Conservation (phyloP, 2,888 invertebrate genomes). For the Nomada flava region DNA sequence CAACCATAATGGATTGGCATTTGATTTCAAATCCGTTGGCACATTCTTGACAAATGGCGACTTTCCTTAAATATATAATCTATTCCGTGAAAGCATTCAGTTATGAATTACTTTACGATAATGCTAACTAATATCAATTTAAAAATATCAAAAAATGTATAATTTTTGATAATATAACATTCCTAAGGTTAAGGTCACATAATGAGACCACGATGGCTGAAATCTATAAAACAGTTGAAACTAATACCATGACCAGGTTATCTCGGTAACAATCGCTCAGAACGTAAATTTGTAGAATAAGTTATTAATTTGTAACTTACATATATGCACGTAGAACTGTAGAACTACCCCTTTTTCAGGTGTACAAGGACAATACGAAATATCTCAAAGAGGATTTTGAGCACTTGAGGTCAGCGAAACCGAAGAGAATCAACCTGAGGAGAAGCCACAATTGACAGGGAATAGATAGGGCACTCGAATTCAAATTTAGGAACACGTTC, state of each 20-base stretch:
- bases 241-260: conserved; percentile 18
- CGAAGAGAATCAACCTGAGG: conserved; percentile 68
- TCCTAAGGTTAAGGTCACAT: conserved; percentile 78
- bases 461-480: conserved; percentile 61
- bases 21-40: conserved; percentile 55
- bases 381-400: conserved; percentile 78
- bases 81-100: conserved; percentile 7
- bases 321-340: conserved; percentile 79
- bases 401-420: conserved; percentile 78
- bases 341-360: conserved; percentile 78
- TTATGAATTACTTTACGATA: conserved; percentile 2
- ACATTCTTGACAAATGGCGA: conserved; percentile 53
- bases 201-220: conserved; percentile 78
- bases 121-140: background rate
- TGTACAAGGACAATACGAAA: conserved; percentile 72
- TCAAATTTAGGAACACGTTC: conserved; percentile 31
- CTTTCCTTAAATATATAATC: conserved; percentile 38
- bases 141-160: background rate
- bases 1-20: conserved; percentile 50
- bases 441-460: conserved; percentile 60
- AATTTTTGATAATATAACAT: conserved; percentile 44
- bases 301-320: conserved; percentile 72
- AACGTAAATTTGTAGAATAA: background rate
- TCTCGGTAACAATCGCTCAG: background rate
- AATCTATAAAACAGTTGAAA: conserved; percentile 47